Percentiles rank a stretch among this genome's conserved stretches.
phyloP scores from a whole-genome alignment of 2,888 invertebrate genomes.

The Drosophila ustulata region DNA sequence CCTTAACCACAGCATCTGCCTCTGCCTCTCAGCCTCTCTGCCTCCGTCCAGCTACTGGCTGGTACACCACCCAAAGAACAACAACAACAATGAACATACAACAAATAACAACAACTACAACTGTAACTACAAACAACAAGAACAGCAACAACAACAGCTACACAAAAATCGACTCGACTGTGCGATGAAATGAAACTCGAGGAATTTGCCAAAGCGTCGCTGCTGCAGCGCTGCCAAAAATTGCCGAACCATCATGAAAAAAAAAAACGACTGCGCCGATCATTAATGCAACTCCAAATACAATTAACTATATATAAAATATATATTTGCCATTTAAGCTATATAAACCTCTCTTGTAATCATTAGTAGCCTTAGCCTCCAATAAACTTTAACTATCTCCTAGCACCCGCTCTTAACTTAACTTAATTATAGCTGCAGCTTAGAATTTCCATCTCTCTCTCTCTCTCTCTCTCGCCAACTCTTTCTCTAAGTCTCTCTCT shows the following conservation, averaged over 20 bases:
- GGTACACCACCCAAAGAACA: conserved; percentile 33
- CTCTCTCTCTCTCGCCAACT: conserved; percentile 13
- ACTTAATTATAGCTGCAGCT: conserved; percentile 42
- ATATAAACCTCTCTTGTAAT: conserved; percentile 42
- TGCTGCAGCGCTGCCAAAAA: conserved; percentile 70
- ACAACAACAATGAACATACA: conserved; percentile 21
- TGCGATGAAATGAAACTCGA: conserved; percentile 59
- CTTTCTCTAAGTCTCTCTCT: neutral
- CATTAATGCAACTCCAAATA: conserved; percentile 47
- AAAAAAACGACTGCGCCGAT: conserved; percentile 66
- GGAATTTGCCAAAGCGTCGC: conserved; percentile 82
- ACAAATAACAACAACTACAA: conserved; percentile 28
- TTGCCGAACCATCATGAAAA: conserved; percentile 26
- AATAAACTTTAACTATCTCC: conserved; percentile 28
- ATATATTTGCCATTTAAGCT: conserved; percentile 44
- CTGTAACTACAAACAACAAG: conserved; percentile 4
- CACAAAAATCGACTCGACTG: conserved; percentile 24
- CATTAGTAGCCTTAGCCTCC: conserved; percentile 52
- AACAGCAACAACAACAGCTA: conserved; percentile 23
- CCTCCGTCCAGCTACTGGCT: conserved; percentile 34
- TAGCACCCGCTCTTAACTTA: conserved; percentile 47
- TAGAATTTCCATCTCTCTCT: conserved; percentile 40
- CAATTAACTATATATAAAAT: conserved; percentile 24
- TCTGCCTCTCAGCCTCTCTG: conserved; percentile 7
- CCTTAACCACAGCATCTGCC: conserved; percentile 30